Evolutionary conservation across 2,113 vertebrate genomes (phyloP).

Genomic region (Psophia crepitans): DNA sequence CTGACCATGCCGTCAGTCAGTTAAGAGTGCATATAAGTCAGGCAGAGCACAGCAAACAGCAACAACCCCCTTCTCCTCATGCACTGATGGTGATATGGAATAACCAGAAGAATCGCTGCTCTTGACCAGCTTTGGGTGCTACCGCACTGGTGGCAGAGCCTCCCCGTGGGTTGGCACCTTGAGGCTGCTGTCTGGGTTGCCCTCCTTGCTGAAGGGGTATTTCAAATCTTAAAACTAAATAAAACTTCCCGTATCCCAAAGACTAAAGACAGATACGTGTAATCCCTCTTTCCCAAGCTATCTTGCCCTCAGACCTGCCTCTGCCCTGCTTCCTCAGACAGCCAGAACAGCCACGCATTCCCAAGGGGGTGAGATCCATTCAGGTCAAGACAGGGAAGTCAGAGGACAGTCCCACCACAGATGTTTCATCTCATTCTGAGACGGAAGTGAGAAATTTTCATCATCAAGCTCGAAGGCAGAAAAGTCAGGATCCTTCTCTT

Average conservation of each 20-base stretch:
- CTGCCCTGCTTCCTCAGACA: background rate
- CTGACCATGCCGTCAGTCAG: background rate
- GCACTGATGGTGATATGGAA: accelerated
- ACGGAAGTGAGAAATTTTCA: background rate
- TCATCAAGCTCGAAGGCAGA: background rate
- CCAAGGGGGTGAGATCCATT: background rate
- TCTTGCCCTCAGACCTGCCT: background rate
- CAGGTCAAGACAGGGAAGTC: background rate
- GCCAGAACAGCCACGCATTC: background rate
- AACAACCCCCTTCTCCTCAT: background rate
- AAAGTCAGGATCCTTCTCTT: background rate
- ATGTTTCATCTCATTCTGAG: background rate
- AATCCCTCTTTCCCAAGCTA: background rate
- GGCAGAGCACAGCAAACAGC: background rate
- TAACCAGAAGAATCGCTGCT: background rate
- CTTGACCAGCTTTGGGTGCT: background rate
- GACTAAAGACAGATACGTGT: background rate
- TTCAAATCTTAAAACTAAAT: background rate
- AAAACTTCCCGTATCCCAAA: background rate
- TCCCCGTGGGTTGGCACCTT: accelerated
- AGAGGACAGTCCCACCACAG: background rate
- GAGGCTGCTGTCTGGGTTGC: background rate
- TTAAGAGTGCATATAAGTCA: background rate
- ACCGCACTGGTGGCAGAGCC: background rate
- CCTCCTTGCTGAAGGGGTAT: background rate